Percentiles rank a stretch among this genome's conserved stretches.
Conservation (phyloP, 2,797 vertebrate genomes). For the Harpagifer antarcticus region DNA sequence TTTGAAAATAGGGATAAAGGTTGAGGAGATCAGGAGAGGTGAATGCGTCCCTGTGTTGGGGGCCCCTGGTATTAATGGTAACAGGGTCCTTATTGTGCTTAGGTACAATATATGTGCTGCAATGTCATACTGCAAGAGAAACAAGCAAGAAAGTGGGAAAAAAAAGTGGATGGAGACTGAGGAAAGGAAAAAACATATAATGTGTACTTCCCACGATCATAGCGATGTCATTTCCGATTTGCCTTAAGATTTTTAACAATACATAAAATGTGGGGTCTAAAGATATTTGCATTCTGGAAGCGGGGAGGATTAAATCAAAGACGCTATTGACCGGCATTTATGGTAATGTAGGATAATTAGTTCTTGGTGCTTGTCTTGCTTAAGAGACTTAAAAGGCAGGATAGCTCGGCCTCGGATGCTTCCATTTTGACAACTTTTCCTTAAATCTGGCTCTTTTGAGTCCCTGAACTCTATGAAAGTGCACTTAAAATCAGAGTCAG, state of each 20-base stretch:
- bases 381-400: not conserved
- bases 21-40: not conserved
- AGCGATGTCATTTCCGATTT: not conserved
- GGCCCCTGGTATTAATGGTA: conserved; percentile 44
- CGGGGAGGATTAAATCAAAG: not conserved
- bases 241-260: not conserved
- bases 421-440: not conserved
- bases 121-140: not conserved
- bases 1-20: not conserved
- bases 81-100: conserved; percentile 32
- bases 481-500: not conserved
- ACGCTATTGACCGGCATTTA: not conserved
- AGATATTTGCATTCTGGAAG: not conserved
- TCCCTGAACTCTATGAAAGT: not conserved
- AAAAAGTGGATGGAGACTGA: too few relatives aligned
- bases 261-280: not conserved
- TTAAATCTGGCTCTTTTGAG: not conserved
- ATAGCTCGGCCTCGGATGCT: not conserved
- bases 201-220: not conserved
- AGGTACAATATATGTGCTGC: not conserved
- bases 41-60: conserved; percentile 22
- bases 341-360: not conserved
- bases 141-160: too few relatives aligned
- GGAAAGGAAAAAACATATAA: too few relatives aligned
- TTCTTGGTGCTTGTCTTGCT: not conserved